A percentile compares a stretch with the other conserved stretches of the same genome.
Evolutionary conservation across 2,113 vertebrate species (phyloP).

Genomic region (Anoplopoma fimbria): DNA sequence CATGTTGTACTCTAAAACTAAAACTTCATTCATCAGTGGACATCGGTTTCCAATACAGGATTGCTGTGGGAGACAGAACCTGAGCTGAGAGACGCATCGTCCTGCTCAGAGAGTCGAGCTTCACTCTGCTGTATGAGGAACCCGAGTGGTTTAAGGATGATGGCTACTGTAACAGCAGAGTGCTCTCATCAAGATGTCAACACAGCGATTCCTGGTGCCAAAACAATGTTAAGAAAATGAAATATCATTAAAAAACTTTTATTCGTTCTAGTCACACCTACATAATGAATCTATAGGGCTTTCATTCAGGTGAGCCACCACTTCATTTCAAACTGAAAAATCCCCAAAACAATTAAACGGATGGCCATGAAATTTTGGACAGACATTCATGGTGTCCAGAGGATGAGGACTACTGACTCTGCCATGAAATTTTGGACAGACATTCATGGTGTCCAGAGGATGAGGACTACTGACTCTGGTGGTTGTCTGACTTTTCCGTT

Average conservation of each 20-base stretch:
- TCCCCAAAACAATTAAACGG: neutral
- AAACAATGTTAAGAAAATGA: slow-evolving; percentile 27
- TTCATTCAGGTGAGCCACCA: neutral
- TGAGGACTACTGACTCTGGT: neutral
- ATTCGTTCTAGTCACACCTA: neutral
- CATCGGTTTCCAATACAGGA: slow-evolving; percentile 73
- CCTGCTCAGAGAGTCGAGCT: slow-evolving; percentile 28
- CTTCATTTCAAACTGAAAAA: neutral
- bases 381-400: neutral
- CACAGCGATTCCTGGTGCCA: slow-evolving; percentile 38
- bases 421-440: neutral
- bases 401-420: neutral
- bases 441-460: neutral
- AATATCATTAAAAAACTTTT: slow-evolving; percentile 24
- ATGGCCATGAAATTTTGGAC: neutral
- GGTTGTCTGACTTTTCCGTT: neutral
- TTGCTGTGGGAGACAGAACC: slow-evolving; percentile 12
- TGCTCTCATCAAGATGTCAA: slow-evolving; percentile 61
- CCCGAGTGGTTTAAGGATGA: slow-evolving; percentile 61
- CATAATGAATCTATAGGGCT: neutral
- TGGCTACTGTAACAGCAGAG: slow-evolving; percentile 26
- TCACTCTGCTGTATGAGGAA: neutral
- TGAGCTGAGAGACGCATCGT: slow-evolving; percentile 30
- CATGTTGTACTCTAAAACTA: slow-evolving; percentile 62
- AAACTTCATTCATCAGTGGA: slow-evolving; percentile 75